Evolutionary conservation across 2,888 invertebrate species (phyloP).

Genomic region (Cerastoderma edule): DNA sequence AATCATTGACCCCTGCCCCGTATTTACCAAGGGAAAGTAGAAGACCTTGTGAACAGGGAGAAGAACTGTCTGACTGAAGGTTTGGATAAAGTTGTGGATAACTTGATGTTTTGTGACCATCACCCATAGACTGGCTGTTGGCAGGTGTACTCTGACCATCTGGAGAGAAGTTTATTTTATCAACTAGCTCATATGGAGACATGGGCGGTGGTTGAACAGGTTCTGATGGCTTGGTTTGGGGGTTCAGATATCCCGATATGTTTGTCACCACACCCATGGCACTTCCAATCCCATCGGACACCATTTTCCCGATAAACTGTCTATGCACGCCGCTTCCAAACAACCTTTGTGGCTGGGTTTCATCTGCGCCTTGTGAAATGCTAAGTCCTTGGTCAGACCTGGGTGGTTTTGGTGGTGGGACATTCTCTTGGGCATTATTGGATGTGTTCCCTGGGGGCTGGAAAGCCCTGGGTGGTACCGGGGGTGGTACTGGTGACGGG

Average conservation of each 20-base stretch:
- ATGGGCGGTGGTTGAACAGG: neutral
- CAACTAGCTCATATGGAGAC: constrained; percentile 48
- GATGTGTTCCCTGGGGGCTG: too few relatives aligned
- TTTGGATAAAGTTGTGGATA: constrained; percentile 44
- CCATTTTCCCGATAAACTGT: constrained; percentile 23
- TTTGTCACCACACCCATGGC: constrained; percentile 42
- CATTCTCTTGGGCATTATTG: too few relatives aligned
- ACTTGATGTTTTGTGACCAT: neutral
- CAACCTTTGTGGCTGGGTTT: neutral
- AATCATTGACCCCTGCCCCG: constrained; percentile 69
- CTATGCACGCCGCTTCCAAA: constrained; percentile 11
- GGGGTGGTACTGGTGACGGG: constrained; percentile 9
- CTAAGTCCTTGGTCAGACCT: too few relatives aligned
- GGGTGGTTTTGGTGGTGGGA: constrained; percentile 2
- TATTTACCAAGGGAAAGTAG: constrained; percentile 72
- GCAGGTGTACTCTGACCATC: constrained; percentile 12
- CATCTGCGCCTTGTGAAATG: neutral
- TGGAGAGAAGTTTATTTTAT: neutral
- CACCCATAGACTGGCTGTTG: neutral
- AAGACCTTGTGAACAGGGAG: constrained; percentile 65
- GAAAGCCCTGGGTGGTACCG: constrained; percentile 10
- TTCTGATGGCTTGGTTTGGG: constrained; percentile 9
- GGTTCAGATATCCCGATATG: constrained; percentile 38
- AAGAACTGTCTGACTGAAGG: constrained; percentile 17
- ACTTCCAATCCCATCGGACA: constrained; percentile 43